Percentiles rank a stretch among this genome's conserved stretches.
phyloP scores from a whole-genome alignment of 2,888 invertebrate species.

The Microplitis deprimator region DNA sequence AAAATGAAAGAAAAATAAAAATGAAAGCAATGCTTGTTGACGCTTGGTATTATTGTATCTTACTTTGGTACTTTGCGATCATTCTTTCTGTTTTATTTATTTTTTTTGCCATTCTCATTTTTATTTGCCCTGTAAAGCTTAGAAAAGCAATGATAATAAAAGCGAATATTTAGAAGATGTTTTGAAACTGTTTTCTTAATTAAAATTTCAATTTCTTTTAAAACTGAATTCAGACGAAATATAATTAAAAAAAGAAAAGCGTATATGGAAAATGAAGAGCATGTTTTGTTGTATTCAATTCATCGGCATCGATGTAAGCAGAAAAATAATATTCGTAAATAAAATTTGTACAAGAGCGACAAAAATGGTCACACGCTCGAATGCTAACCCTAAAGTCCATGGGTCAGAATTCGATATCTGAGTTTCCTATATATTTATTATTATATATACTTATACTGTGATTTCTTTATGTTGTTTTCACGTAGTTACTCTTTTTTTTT shows the following conservation, averaged over 20 bases:
- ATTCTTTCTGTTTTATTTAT: conserved; percentile 16
- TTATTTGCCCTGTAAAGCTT: conserved; percentile 12
- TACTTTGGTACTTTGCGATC: conserved; percentile 26
- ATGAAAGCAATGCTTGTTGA: conserved; percentile 33
- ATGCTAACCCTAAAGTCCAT: conserved; percentile 64
- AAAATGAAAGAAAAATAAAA: conserved; percentile 39
- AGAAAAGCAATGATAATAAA: not conserved
- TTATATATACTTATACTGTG: conserved; percentile 51
- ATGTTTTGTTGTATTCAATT: not conserved
- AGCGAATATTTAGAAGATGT: no score
- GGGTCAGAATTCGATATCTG: conserved; percentile 54
- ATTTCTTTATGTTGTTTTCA: conserved; percentile 67
- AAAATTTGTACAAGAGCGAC: conserved; percentile 63
- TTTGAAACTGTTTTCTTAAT: conserved; percentile 3
- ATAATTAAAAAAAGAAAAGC: not conserved
- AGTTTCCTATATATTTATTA: not conserved
- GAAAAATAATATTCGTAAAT: conserved; percentile 58
- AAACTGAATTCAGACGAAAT: not conserved
- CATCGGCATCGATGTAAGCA: not conserved
- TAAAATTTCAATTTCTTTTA: not conserved
- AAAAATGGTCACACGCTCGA: conserved; percentile 69
- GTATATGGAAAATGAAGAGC: not conserved
- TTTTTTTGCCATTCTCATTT: not conserved
- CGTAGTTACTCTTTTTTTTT: conserved; percentile 59
- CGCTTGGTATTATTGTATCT: conserved; percentile 25